Base-by-base conservation (phyloP, 2,113 vertebrate species). In the Cygnus buccinator region DNA sequence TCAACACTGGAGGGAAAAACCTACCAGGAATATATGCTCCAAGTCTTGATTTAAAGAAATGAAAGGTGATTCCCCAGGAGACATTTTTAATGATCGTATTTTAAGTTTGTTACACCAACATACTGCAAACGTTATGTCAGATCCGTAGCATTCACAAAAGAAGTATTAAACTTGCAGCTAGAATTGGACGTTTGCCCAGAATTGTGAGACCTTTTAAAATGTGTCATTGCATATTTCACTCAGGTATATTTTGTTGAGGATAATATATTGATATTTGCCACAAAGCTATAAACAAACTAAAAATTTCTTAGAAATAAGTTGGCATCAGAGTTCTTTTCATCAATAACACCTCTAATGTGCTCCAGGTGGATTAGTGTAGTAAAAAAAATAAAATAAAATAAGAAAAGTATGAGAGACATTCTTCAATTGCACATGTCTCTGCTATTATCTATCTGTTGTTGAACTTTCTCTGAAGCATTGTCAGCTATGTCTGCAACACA, bases 131-230 rank as follows among this genome's bases (percentile, higher is more conserved):
- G 0, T 26, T 62, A 43, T 44, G 62, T 81, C 50, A 63, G 46
- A 46, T 41, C 81, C 22, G 6, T 28, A 89, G 55, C 15, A 3
- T 84, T 89, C 72, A 73, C 77, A 67, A 43, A 52, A 61, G 81
- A 75, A 16, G 71, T n/a, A 7, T 83, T 67, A 59, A 58, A 89
- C 72, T 75, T 55, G 85, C 81, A 41, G 46, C 77, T 62, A 29
- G 68, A 57, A 8, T 5, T 95, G 95, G 87, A 59, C 55, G 18
- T 22, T 91, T 75, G 92, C 94, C 96, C 71, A 21, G 80, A 41
- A 71, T 11, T 80, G 28, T 48, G 41, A 81, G 91, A 67, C 70
- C 71, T 66, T 87, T 79, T 78, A 25, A 46, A 87, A 78, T 3
- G 22, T 62, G 61, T 73, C 59, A 3, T 11, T 39, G 62, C 52